These are phyloP conservation scores for Leptoclinus maculatus DNA, from an alignment of 2,797 vertebrate species.

Conservation along the genomic window DNA sequence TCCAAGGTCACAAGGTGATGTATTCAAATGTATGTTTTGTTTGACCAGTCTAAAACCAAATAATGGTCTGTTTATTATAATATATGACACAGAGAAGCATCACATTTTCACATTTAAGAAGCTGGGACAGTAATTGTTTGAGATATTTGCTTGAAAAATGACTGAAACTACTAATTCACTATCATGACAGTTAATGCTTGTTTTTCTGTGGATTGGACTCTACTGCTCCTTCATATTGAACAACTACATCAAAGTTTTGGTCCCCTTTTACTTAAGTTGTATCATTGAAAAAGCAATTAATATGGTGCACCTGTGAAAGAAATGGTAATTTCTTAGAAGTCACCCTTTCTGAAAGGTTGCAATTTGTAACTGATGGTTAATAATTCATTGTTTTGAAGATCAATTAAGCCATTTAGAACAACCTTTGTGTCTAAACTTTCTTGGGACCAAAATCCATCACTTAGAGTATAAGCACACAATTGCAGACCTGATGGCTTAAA, in stretches of 20 bases:
- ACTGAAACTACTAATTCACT: background rate
- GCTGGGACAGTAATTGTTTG: background rate
- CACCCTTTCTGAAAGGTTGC: background rate
- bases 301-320: background rate
- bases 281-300: background rate
- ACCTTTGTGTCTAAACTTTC: background rate
- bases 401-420: background rate
- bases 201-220: background rate
- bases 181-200: background rate
- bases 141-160: background rate
- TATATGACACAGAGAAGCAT: background rate
- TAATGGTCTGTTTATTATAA: background rate
- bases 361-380: background rate
- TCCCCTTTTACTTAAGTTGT: background rate
- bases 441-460: background rate
- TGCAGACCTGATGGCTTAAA: background rate
- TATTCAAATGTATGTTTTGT: background rate
- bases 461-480: background rate
- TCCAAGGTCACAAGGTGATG: background rate
- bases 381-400: background rate
- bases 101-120: background rate
- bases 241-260: background rate
- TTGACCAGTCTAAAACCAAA: background rate
- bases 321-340: background rate
- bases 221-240: too few relatives aligned